Evolutionary conservation across 2,113 vertebrate species (phyloP).

Genomic region (Halcyon senegalensis): DNA sequence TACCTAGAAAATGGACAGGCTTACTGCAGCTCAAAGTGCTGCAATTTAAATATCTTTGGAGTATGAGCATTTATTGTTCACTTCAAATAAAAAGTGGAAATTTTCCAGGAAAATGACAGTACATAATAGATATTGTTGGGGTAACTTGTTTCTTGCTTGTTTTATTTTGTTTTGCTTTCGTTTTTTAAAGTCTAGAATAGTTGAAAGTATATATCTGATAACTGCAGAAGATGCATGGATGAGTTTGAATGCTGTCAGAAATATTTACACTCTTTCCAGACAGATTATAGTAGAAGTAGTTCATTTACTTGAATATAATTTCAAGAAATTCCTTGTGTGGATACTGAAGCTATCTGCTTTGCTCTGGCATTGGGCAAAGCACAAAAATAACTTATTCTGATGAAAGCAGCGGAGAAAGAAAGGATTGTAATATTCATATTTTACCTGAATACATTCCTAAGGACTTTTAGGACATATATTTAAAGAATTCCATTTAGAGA

Average conservation of each 20-base stretch:
- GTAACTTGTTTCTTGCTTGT: too few species aligned
- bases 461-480: background rate
- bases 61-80: background rate
- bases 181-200: background rate
- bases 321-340: background rate
- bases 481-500: background rate
- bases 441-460: background rate
- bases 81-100: background rate
- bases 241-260: background rate
- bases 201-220: background rate
- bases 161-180: background rate
- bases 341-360: background rate
- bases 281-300: background rate
- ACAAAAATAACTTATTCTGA: constrained; percentile 27
- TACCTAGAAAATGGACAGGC: background rate
- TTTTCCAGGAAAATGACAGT: background rate
- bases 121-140: background rate
- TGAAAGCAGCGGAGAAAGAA: background rate
- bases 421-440: background rate
- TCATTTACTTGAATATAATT: background rate
- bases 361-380: background rate
- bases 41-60: background rate
- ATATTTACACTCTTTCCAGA: background rate
- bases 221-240: background rate
- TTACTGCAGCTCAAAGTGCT: background rate